A percentile compares a stretch with the other conserved stretches of the same genome.
These are phyloP conservation scores for Triops cancriformis DNA, from an alignment of 1,140 invertebrate genomes.

Conservation along the genomic window DNA sequence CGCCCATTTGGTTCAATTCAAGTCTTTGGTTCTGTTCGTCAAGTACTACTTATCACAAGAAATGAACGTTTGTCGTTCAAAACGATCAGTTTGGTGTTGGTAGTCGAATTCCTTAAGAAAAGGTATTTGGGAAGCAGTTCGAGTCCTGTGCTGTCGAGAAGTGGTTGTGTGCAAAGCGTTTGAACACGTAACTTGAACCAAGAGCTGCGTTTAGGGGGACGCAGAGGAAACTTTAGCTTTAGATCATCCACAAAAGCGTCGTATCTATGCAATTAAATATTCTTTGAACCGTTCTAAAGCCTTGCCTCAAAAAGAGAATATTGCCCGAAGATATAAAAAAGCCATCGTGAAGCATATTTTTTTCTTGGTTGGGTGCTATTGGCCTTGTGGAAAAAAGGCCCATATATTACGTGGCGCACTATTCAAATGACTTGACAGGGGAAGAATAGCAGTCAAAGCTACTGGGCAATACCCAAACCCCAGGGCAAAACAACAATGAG, in stretches of 20 bases:
- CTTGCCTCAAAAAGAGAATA: not conserved
- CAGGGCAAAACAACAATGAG: slow-evolving; percentile 7
- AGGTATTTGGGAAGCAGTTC: no score
- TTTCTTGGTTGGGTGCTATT: not conserved
- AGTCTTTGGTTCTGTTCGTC: no score
- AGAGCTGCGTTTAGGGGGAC: not conserved
- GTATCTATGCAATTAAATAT: slow-evolving; percentile 3
- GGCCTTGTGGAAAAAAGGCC: slow-evolving; percentile 8
- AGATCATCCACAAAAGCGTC: not conserved
- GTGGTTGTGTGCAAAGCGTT: no score
- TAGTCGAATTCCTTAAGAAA: no score
- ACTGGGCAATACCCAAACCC: slow-evolving; percentile 8
- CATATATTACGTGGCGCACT: slow-evolving; percentile 4
- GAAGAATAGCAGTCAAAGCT: slow-evolving; percentile 10
- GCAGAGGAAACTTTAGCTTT: no score
- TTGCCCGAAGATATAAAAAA: not conserved
- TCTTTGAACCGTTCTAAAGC: not conserved
- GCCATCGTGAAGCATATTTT: not conserved
- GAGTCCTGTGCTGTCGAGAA: no score
- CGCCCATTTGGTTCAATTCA: no score
- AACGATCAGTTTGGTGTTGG: no score
- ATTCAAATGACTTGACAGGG: slow-evolving; percentile 7
- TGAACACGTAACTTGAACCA: not conserved
- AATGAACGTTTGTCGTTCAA: no score
- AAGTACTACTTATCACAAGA: no score